Percentiles rank a stretch among this genome's conserved stretches.
These are phyloP conservation scores for Ctenopoma multispine DNA, from an alignment of 2,797 vertebrate species.

Conservation along the genomic window DNA sequence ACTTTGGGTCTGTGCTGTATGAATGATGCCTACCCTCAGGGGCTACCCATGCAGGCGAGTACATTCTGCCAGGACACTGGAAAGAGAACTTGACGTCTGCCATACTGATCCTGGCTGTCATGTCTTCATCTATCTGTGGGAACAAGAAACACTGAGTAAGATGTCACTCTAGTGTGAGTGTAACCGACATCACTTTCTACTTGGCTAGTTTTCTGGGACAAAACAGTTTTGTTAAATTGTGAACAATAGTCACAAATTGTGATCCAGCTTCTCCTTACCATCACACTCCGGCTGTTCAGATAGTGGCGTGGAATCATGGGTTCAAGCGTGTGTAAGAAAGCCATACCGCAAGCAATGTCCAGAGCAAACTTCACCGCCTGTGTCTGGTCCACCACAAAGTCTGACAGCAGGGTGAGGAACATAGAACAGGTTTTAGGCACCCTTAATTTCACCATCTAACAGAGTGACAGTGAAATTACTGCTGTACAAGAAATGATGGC, in stretches of 20 bases:
- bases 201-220: neutral
- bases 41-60: slow-evolving; percentile 96
- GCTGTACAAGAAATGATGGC: slow-evolving; percentile 36
- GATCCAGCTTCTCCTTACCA: slow-evolving; percentile 85
- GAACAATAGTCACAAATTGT: too few relatives aligned
- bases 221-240: slow-evolving; percentile 1
- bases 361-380: slow-evolving; percentile 97
- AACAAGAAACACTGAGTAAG: slow-evolving; percentile 17
- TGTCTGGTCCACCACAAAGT: slow-evolving; percentile 97
- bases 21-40: slow-evolving; percentile 90
- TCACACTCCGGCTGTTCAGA: slow-evolving; percentile 96
- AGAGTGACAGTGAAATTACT: slow-evolving; percentile 12
- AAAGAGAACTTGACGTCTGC: slow-evolving; percentile 98
- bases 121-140: slow-evolving; percentile 95
- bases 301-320: slow-evolving; percentile 96
- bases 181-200: slow-evolving; percentile 4
- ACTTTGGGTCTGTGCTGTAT: slow-evolving; percentile 51
- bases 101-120: slow-evolving; percentile 98
- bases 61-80: slow-evolving; percentile 98
- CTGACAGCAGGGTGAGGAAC: slow-evolving; percentile 65
- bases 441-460: slow-evolving; percentile 7
- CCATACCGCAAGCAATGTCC: slow-evolving; percentile 95
- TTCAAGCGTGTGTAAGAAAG: slow-evolving; percentile 96
- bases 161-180: slow-evolving; percentile 10
- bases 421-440: slow-evolving; percentile 19